Evolutionary conservation across 2,113 vertebrate genomes (phyloP), one percentile per base, ranked within the genome.

Genomic region (Fulmarus glacialis): DNA sequence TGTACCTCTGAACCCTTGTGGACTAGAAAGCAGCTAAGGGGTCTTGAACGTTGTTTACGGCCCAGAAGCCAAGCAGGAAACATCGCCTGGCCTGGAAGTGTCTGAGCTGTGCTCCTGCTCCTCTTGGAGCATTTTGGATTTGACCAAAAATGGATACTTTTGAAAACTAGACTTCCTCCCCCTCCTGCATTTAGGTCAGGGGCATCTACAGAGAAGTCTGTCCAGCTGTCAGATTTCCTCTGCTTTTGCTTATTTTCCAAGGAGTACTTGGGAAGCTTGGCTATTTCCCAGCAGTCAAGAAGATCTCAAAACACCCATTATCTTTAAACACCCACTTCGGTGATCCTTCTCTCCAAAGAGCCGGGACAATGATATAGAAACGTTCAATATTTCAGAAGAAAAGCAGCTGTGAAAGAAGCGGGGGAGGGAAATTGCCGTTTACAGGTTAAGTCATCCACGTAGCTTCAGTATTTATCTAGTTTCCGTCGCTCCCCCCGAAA

Each of bases 381-480:
- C 5, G 4, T 4, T 36, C 73, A 1, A 0, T 10, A 8, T 18
- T 14, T 24, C 58, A 3, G 27, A 50, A 50, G 19, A 43, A 42
- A 27, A 6, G 20, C 48, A 19, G 56, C 66, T 43, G 30, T 3
- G 52, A 8, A 34, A 8, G 63, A 36, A 32, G 56, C 22, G 1
- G 19, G 15, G n/a, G 17, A 9, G 13, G 16, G 6, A 56, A 36
- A 48, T 2, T 8, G 30, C 60, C 27, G 11, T 34, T 0, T 24
- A 36, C 15, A 22, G n/a, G 43, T 38, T 55, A 59, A 53, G 9
- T 8, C 62, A 26, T 8, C 56, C 66, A 12, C 0, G 38, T 1
- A 9, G 53, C 23, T 56, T 11, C 4, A 55, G 11, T 0, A 12
- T 0, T 3, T 16, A 12, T 10, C 15, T 1, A 3, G 7, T 13